These are phyloP conservation scores for Phyllotreta cruciferae DNA, from an alignment of 2,888 invertebrate species.

Conservation along the genomic window DNA sequence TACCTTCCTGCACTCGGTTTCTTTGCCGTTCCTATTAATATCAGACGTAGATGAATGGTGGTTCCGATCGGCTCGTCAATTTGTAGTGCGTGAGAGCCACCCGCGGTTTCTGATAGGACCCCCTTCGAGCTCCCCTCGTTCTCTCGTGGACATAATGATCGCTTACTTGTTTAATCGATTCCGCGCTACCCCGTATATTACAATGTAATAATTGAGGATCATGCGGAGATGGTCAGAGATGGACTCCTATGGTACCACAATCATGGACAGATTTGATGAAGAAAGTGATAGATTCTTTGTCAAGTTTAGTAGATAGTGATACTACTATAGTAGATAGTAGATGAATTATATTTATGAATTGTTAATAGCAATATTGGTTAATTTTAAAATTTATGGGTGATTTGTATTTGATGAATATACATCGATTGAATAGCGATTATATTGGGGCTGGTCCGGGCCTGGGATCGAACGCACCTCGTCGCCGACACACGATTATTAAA, in stretches of 20 bases:
- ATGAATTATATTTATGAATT: no score
- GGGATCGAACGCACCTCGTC: background rate
- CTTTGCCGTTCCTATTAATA: slow-evolving; percentile 14
- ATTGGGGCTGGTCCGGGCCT: slow-evolving; percentile 19
- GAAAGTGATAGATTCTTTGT: no score
- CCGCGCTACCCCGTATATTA: slow-evolving; percentile 49
- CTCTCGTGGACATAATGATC: slow-evolving; percentile 48
- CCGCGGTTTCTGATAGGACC: slow-evolving; percentile 47
- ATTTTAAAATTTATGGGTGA: no score
- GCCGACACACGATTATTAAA: slow-evolving; percentile 21
- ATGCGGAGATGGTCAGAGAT: slow-evolving; percentile 43
- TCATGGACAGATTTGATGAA: no score
- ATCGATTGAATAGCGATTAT: no score
- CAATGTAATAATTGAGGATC: slow-evolving; percentile 33
- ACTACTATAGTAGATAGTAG: no score
- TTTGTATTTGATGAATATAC: no score
- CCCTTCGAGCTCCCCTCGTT: slow-evolving; percentile 26
- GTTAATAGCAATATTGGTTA: no score
- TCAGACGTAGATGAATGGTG: slow-evolving; percentile 30
- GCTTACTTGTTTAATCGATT: slow-evolving; percentile 54
- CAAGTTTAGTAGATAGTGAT: no score
- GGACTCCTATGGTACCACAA: slow-evolving; percentile 48
- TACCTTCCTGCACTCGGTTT: background rate
- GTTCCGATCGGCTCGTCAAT: slow-evolving; percentile 34
- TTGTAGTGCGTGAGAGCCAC: slow-evolving; percentile 45